Evolutionary conservation across 2,113 vertebrate genomes (phyloP).

Genomic region (Corapipo altera): DNA sequence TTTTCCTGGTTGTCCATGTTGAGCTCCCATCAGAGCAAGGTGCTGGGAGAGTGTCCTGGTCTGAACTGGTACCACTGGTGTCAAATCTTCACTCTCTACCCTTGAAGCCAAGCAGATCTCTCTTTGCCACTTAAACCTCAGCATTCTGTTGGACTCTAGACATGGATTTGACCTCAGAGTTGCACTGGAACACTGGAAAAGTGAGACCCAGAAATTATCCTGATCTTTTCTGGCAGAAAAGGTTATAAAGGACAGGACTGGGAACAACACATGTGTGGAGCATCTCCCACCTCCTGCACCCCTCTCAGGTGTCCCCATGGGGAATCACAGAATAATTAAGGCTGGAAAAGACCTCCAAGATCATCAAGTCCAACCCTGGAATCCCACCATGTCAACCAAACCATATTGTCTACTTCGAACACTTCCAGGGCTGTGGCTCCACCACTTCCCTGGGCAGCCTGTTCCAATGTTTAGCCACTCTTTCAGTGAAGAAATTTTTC

Average conservation of each 20-base stretch:
- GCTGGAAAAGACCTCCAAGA: neutral
- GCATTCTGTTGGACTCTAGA: neutral
- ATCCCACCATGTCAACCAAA: neutral
- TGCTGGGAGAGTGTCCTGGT: neutral
- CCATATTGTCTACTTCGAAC: neutral
- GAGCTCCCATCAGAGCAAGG: rapidly evolving
- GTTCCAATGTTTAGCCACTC: neutral
- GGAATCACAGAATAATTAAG: neutral
- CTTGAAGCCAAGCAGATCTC: neutral
- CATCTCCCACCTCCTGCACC: neutral
- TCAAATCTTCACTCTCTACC: neutral
- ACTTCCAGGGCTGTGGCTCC: neutral
- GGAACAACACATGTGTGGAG: neutral
- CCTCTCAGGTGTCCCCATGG: neutral
- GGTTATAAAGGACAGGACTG: neutral
- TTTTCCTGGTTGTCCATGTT: neutral
- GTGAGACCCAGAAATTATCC: neutral
- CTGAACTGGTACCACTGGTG: neutral
- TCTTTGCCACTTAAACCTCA: neutral
- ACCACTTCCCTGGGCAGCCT: neutral
- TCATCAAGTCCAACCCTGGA: neutral
- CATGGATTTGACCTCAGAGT: neutral
- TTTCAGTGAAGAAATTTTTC: too few relatives aligned
- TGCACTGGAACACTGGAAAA: neutral
- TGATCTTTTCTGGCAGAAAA: neutral